These are phyloP conservation scores for Trichogramma evanescens DNA, from an alignment of 2,888 invertebrate genomes.

Conservation along the genomic window DNA sequence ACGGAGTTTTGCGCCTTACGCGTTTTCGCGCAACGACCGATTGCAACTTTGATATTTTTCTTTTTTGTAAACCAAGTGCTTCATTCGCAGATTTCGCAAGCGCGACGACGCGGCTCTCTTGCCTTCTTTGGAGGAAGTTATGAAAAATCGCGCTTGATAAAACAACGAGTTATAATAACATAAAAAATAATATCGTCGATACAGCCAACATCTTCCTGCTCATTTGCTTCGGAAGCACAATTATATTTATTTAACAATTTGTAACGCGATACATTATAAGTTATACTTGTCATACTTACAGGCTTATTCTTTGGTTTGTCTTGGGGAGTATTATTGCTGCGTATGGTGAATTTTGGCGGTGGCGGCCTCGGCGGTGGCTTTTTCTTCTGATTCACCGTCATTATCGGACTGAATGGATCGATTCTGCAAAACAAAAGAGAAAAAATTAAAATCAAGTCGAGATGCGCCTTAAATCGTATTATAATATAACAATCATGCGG, in stretches of 20 bases:
- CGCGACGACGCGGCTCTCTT: too few species aligned
- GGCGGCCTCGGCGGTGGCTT: conserved; percentile 68
- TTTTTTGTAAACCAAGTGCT: background rate
- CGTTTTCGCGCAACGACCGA: too few species aligned
- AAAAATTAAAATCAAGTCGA: background rate
- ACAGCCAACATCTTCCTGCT: too few species aligned
- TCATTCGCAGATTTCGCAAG: too few species aligned
- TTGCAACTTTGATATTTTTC: too few species aligned
- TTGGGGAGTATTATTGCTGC: conserved; percentile 29
- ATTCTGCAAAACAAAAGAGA: conserved; percentile 27
- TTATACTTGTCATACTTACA: background rate
- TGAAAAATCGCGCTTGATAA: background rate
- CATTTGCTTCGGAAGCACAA: too few species aligned
- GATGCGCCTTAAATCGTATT: background rate
- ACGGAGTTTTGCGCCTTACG: too few species aligned
- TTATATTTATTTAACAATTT: background rate
- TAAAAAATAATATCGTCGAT: too few species aligned
- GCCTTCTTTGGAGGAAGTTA: background rate
- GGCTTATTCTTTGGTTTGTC: conserved; percentile 35
- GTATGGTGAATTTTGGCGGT: conserved; percentile 54
- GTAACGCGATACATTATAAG: background rate
- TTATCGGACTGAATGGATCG: conserved; percentile 40
- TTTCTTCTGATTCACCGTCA: conserved; percentile 54
- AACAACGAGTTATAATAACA: background rate
- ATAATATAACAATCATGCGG: background rate